Percentiles rank a stretch among this genome's conserved stretches.
These are phyloP conservation scores for Asteroscopus sphinx DNA, from an alignment of 2,888 invertebrate species.

Conservation along the genomic window DNA sequence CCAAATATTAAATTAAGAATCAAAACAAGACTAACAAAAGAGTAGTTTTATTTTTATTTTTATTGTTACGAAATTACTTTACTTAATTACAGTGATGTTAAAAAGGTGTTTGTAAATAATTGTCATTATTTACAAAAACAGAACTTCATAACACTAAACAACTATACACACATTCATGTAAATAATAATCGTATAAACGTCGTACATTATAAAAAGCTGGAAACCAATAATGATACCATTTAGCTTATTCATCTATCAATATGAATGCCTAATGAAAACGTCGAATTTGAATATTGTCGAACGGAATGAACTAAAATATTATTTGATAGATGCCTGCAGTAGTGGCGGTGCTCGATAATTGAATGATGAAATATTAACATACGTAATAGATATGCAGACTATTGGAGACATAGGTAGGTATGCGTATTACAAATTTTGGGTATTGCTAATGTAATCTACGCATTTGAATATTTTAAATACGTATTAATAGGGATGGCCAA, in stretches of 20 bases:
- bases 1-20: too few species aligned
- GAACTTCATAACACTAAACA: constrained; percentile 14
- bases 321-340: constrained; percentile 67
- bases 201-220: constrained; percentile 47
- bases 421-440: constrained; percentile 1
- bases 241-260: constrained; percentile 77
- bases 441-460: constrained; percentile 8
- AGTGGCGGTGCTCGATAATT: constrained; percentile 68
- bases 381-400: constrained; percentile 60
- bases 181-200: constrained; percentile 36
- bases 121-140: constrained; percentile 30
- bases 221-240: constrained; percentile 69
- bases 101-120: too few species aligned
- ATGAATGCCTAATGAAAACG: constrained; percentile 80
- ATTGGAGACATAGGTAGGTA: constrained; percentile 15
- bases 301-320: constrained; percentile 75
- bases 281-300: constrained; percentile 80
- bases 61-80: too few species aligned
- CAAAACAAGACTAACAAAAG: too few species aligned
- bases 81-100: too few species aligned
- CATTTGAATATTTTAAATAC: constrained; percentile 6
- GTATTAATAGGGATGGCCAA: constrained; percentile 4
- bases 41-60: too few species aligned
- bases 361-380: constrained; percentile 76
- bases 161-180: constrained; percentile 34